A percentile compares a stretch with the other conserved stretches of the same genome.
These are phyloP conservation scores for Sylvia atricapilla DNA, from an alignment of 2,113 vertebrate species.

Conservation along the genomic window DNA sequence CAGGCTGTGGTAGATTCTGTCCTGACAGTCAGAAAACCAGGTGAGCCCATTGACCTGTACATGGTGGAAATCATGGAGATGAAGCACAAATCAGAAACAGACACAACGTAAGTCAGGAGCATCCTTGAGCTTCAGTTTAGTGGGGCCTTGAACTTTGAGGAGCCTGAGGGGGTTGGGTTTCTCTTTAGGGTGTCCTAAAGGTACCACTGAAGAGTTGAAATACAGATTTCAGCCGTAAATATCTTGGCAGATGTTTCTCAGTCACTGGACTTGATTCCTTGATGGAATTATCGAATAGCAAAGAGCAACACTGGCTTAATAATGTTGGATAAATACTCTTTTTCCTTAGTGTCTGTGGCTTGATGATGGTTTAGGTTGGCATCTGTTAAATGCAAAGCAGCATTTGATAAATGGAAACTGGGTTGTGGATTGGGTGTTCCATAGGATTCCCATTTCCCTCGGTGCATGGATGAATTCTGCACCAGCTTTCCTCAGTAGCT, in stretches of 20 bases:
- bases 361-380: not conserved
- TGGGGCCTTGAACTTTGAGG: not conserved
- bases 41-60: constrained; percentile 91
- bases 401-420: not conserved
- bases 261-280: not conserved
- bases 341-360: not conserved
- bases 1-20: constrained; percentile 96
- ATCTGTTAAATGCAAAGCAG: not conserved
- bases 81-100: constrained; percentile 96
- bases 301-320: not conserved
- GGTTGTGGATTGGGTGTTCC: not conserved
- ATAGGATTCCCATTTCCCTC: not conserved
- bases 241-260: not conserved
- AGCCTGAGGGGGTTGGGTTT: not conserved
- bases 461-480: constrained; percentile 69
- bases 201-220: not conserved
- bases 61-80: constrained; percentile 99
- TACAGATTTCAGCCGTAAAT: not conserved
- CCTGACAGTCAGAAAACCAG: constrained; percentile 83
- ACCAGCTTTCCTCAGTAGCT: constrained; percentile 51
- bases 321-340: fast-evolving
- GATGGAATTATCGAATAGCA: not conserved
- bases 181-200: not conserved
- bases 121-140: not conserved
- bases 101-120: constrained; percentile 84